A percentile compares a stretch with the other conserved stretches of the same genome.
These are phyloP conservation scores for Bolinopsis microptera DNA, from an alignment of 37 sponge, comb jelly and placozoan genomes.

Conservation along the genomic window DNA sequence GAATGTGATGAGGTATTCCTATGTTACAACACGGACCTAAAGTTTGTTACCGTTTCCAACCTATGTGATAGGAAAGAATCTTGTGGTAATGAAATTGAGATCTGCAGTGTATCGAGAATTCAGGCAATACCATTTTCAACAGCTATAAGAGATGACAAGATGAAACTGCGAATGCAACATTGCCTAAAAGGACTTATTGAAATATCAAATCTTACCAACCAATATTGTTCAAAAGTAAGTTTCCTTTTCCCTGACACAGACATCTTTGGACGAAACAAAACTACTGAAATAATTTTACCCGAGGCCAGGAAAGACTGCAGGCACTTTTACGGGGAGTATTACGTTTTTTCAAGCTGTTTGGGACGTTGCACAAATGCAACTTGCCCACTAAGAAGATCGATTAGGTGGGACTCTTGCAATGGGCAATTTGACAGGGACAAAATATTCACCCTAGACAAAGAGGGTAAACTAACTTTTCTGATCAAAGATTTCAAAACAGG, in stretches of 20 bases:
- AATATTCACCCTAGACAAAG: too few relatives aligned
- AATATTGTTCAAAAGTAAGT: neutral
- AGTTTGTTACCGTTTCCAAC: neutral
- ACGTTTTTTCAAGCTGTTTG: neutral
- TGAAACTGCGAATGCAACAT: neutral
- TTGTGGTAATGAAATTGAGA: neutral
- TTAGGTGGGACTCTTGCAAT: too few relatives aligned
- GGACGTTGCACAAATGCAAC: neutral
- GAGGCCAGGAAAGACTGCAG: neutral
- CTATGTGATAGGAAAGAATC: neutral
- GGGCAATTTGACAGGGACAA: too few relatives aligned
- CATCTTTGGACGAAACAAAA: neutral
- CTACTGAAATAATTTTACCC: too few relatives aligned
- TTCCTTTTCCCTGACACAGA: neutral
- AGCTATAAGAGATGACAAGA: neutral
- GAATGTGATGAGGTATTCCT: neutral
- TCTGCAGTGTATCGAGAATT: neutral
- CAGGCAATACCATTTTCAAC: neutral
- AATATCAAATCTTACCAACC: neutral
- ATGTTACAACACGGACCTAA: neutral
- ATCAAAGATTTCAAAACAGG: neutral
- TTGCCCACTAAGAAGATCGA: neutral
- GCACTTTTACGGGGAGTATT: neutral
- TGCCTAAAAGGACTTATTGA: neutral
- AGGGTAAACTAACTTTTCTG: neutral